Percentiles rank a stretch among this genome's conserved stretches.
Conservation (phyloP, 2,888 invertebrate genomes). For the Tipula confusa region DNA sequence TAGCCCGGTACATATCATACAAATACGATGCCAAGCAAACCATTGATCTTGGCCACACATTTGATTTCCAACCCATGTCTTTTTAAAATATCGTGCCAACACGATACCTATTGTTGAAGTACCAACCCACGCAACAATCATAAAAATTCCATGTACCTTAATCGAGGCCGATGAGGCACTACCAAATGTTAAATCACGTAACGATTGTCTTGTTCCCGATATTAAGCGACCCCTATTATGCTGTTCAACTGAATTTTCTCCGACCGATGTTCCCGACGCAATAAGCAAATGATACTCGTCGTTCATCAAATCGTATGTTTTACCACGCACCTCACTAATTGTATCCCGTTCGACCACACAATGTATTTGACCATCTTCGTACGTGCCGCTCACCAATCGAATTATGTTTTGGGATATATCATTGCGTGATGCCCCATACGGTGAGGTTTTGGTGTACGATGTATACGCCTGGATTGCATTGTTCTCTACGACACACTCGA, state of each 20-base stretch:
- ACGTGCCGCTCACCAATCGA: slow-evolving; percentile 59
- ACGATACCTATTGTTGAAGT: slow-evolving; percentile 82
- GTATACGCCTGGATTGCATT: slow-evolving; percentile 58
- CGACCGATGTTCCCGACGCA: slow-evolving; percentile 51
- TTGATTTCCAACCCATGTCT: slow-evolving; percentile 79
- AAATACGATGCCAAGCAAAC: slow-evolving; percentile 89
- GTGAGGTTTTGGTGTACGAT: slow-evolving; percentile 63
- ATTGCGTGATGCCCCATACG: slow-evolving; percentile 42
- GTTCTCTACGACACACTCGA: slow-evolving; percentile 69
- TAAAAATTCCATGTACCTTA: slow-evolving; percentile 77
- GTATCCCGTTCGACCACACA: slow-evolving; percentile 70
- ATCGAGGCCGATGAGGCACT: slow-evolving; percentile 66
- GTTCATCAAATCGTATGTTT: slow-evolving; percentile 64
- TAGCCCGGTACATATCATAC: slow-evolving; percentile 77
- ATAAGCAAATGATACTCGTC: slow-evolving; percentile 68
- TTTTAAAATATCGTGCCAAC: slow-evolving; percentile 81
- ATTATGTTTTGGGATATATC: slow-evolving; percentile 60
- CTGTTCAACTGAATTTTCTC: slow-evolving; percentile 60
- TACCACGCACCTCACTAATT: slow-evolving; percentile 59
- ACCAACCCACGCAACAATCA: slow-evolving; percentile 86
- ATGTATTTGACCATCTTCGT: slow-evolving; percentile 63
- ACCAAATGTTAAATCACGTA: slow-evolving; percentile 63
- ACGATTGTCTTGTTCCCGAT: slow-evolving; percentile 56
- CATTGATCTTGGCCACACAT: slow-evolving; percentile 85
- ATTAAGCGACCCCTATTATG: slow-evolving; percentile 60